Base-by-base conservation (phyloP, 2,888 invertebrate species). In the Andrena camellia region DNA sequence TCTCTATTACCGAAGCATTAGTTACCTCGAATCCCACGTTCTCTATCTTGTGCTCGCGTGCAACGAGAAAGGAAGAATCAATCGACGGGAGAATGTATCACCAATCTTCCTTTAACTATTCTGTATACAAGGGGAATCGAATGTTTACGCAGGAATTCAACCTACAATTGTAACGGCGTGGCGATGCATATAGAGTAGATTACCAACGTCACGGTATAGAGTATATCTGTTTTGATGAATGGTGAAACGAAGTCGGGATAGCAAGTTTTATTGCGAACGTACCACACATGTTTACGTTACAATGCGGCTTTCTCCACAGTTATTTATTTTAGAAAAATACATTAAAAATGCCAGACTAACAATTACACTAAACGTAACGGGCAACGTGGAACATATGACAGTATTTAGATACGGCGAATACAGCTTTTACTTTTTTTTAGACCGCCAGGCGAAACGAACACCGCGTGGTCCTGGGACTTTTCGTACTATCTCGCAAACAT, bases 241-340 rank as follows among this genome's bases (percentile, higher is more conserved):
- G 29, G 13, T 67, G 31, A 70, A 70, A 71, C 35, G 54, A 60
- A 80, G 60, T 57, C 42, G 50, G 78, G 70, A 52, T 64, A 71
- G 50, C 67, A 74, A 82, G 31, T 60, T 60, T 78, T 66, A 59
- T 26, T 76, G 70, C 60, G 78, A 80, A 76, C 63, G 35, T 74
- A 80, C 77, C 62, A 78, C 62, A 78, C 35, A 73, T 69, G 42
- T 76, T 71, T 78, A 63, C 72, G 54, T 71, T 68, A 76, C 78
- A 79, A 72, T 78, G 67, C 42, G 67, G 63, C 35, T 78, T 78
- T 76, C 76, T 79, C 75, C 64, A 83, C 76, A 68, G 62, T 83
- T 83, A 79, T 84, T 84, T 78, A 80, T 85, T 80, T 86, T 85
- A 85, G 78, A 80, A 85, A 85, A 86, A 86, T 85, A 85, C 81